Base-by-base conservation (phyloP, 1,140 invertebrate genomes). In the Cydia strobilella region DNA sequence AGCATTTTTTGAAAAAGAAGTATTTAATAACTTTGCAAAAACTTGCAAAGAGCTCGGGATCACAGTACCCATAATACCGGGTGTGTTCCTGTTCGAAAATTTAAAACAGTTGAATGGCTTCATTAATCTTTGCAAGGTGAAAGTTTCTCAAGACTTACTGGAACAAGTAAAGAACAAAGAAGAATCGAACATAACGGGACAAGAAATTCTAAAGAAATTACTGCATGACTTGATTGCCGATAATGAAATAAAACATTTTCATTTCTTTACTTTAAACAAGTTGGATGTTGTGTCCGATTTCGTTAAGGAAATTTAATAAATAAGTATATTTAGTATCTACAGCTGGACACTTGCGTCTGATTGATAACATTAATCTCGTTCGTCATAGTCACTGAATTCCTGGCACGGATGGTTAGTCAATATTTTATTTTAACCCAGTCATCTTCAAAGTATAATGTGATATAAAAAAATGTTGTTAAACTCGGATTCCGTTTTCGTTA, bases 211-310 rank as follows among this genome's bases (percentile, higher is more conserved):
- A 13, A 82, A 77, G 62, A 73, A 78, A 20, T 75, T 90, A 73
- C 77, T 89, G 5, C 35, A 78, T 72, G 51, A 82, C 66, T 72
- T 89, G 27, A 78, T 72, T 6, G 12, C 42, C 20, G 76, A 76
- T 72, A 71, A 71, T 23, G 39, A 76, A 5, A 35, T 79, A 7
- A 84, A 79, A 66, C 85, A 91, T 83, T 84, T 85, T 72, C 90
- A 92, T 80, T 86, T 89, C 48, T 92, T 90, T 77, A 87, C 88
- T 45, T 73, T 92, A 35, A 88, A 92, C 75, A 90, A 87, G 75
- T 77, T 90, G 65, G 35, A 83, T 73, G 81, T 76, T 54, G 77
- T 82, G 0, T 72, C 20, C 35, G 79, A 80, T 31, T 77, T 86
- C n/a, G 80, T 86, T 27, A 74, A 84, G 35, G 39, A 78, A 76